Evolutionary conservation across 2,113 vertebrate genomes (phyloP).

Genomic region (Scatophagus argus): DNA sequence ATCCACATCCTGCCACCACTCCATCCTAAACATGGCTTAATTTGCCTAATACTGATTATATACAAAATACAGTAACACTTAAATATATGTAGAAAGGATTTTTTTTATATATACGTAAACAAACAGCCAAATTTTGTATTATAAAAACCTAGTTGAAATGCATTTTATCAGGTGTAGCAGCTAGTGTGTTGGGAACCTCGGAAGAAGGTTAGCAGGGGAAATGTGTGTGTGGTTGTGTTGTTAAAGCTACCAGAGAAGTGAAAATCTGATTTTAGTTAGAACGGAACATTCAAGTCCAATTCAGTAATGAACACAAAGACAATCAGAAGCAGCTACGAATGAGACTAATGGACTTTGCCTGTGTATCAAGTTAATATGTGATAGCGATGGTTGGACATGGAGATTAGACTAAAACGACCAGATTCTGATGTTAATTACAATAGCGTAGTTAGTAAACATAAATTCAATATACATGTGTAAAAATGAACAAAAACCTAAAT

Average conservation of each 20-base stretch:
- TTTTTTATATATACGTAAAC: slow-evolving; percentile 80
- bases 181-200: slow-evolving; percentile 31
- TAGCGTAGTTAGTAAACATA: slow-evolving; percentile 64
- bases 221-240: neutral
- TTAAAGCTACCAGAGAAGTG: slow-evolving; percentile 11
- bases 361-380: slow-evolving; percentile 28
- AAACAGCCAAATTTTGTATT: slow-evolving; percentile 62
- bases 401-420: slow-evolving; percentile 27
- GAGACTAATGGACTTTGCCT: slow-evolving; percentile 34
- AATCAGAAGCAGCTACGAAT: slow-evolving; percentile 27
- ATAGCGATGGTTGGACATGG: slow-evolving; percentile 50
- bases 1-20: slow-evolving; percentile 53
- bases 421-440: slow-evolving; percentile 42
- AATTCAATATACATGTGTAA: slow-evolving; percentile 65
- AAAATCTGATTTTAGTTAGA: slow-evolving; percentile 36
- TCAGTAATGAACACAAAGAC: slow-evolving; percentile 37
- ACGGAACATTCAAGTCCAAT: slow-evolving; percentile 47
- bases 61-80: slow-evolving; percentile 88
- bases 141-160: slow-evolving; percentile 75
- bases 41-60: slow-evolving; percentile 88
- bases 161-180: slow-evolving; percentile 61
- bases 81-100: slow-evolving; percentile 79
- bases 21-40: slow-evolving; percentile 71
- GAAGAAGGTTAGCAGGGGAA: neutral
- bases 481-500: slow-evolving; percentile 26